These are phyloP conservation scores for Chiloscyllium punctatum DNA, from an alignment of 2,797 vertebrate species.

Conservation along the genomic window DNA sequence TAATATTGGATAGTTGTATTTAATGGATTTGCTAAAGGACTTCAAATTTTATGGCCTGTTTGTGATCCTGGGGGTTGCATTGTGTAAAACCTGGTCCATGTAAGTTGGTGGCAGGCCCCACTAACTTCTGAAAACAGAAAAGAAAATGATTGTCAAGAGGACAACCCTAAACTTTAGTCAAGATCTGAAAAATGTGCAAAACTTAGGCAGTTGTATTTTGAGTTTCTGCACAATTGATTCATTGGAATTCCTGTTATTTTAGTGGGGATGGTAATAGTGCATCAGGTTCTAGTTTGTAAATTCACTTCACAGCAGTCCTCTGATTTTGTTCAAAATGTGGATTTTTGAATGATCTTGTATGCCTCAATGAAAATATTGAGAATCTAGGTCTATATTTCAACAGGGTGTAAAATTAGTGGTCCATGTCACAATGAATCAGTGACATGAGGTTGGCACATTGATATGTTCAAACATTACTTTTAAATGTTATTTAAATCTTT, in stretches of 20 bases:
- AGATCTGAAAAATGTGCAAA: background rate
- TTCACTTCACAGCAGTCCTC: background rate
- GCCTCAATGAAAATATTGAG: background rate
- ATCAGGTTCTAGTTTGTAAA: background rate
- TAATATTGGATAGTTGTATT: background rate
- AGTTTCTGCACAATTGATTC: background rate
- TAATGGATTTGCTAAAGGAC: background rate
- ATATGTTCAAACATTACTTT: background rate
- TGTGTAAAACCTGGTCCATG: background rate
- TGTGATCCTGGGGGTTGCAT: background rate
- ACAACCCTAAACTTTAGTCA: background rate
- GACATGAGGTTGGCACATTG: background rate
- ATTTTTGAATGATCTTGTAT: background rate
- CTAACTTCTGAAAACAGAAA: background rate
- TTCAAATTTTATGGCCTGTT: background rate
- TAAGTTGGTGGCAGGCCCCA: background rate
- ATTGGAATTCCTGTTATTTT: background rate
- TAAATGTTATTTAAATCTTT: background rate
- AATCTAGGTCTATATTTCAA: background rate
- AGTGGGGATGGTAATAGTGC: too few relatives aligned
- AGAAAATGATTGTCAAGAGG: background rate
- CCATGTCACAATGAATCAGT: background rate
- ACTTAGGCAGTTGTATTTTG: background rate
- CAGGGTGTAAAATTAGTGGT: background rate
- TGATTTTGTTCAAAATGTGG: background rate